These are phyloP conservation scores for Eudemis profundana DNA, from an alignment of 2,888 invertebrate genomes.

Conservation along the genomic window DNA sequence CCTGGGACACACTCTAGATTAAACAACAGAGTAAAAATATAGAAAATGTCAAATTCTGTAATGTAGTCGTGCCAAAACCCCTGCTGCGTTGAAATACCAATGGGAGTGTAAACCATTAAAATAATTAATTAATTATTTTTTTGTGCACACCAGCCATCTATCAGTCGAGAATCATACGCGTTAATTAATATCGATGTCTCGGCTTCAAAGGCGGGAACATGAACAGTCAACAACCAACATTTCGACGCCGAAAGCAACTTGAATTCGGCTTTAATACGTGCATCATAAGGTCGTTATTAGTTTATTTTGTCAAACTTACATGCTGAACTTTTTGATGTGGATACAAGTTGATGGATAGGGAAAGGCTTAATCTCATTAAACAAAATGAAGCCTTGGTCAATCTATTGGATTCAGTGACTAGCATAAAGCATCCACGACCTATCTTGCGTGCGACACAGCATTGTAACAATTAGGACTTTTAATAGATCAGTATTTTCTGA, in stretches of 20 bases:
- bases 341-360: conserved; percentile 68
- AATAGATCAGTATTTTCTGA: no score
- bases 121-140: conserved; percentile 31
- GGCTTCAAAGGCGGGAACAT: conserved; percentile 66
- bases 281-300: neutral
- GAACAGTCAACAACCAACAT: conserved; percentile 41
- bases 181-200: conserved; percentile 69
- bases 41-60: neutral
- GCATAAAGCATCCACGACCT: no score
- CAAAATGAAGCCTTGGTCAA: conserved; percentile 56
- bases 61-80: conserved; percentile 2
- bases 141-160: conserved; percentile 38
- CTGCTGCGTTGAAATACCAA: conserved; percentile 14
- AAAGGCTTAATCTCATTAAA: conserved; percentile 58
- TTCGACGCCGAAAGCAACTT: neutral
- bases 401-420: conserved; percentile 55
- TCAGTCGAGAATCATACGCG: conserved; percentile 44
- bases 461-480: no score
- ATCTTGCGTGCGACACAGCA: no score
- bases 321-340: conserved; percentile 9
- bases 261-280: neutral
- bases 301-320: neutral
- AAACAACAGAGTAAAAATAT: no score
- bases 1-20: no score
- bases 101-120: conserved; percentile 7